Evolutionary conservation across 2,113 vertebrate species (phyloP), one percentile per base, ranked within the genome.

Genomic region (Oriolus oriolus): DNA sequence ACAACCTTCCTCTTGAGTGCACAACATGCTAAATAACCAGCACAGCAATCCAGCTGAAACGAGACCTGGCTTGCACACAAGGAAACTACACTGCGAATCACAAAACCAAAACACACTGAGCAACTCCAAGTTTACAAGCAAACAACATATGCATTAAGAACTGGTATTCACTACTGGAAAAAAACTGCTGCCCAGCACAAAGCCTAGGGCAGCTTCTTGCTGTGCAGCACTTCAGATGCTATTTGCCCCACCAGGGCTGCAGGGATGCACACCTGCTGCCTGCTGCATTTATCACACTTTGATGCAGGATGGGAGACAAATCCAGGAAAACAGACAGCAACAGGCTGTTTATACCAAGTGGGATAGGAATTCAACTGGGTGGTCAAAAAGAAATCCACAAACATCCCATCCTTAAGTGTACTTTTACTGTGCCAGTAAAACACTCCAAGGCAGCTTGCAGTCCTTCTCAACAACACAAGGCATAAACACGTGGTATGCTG

Each of bases 81-180:
- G 87, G 79, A 94, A 81, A 86, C 76, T 87, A 84, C 89, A 71
- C 61, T 90, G 71, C 4, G 1, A 86, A 61, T 49, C 93, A 89
- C 66, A 95, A 92, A 95, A 84, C 81, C 71, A 90, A 95, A 95
- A 95, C 90, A 95, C 64, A 83, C 83, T 81, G 71, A 89, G 89
- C 91, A 96, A 85, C 78, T 96, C 76, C 47, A 73, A 79, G 90
- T 92, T 96, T 95, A 95, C 75, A 90, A 91, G 90, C 92, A 96
- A 97, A 95, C 86, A 96, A 84, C n/a, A 60, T 37, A 59, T 11
- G 47, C 88, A 93, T 84, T 96, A 90, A 94, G 92, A 88, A 90
- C 73, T 42, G 68, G 61, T 94, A 84, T 93, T 76, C 52, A 71
- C 39, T 69, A 7, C 50, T 47, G 39, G 54, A 47, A 61, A 60